Base-by-base conservation (phyloP, 2,113 vertebrate genomes). In the Cnemophilus loriae region DNA sequence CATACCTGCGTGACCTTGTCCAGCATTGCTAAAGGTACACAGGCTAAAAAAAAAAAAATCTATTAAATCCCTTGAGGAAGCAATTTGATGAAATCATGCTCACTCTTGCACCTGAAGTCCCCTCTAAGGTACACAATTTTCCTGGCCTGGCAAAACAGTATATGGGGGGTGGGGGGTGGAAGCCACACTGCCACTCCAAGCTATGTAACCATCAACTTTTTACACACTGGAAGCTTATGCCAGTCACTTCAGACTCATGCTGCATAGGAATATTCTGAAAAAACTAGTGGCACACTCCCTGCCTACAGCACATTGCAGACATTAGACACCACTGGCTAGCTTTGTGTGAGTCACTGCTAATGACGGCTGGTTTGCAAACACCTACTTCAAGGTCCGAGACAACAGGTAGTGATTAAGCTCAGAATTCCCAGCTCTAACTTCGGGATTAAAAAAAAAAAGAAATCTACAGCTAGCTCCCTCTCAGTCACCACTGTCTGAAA, bases 81-180 rank as follows among this genome's bases (percentile, higher is more conserved):
- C 12, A 61, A 26, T 4, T 17, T 1, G 7, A 56, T 41, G 44
- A 79, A 82, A 61, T 49, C 14, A 17, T 2, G 6, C 59, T 86
- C 9, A 3, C 20, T 56, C 14, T 56, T 35, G 23, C 26, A 35
- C 21, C 61, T 11, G 0, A 61, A 70, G 50, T 73, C 39, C 42
- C 11, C 53, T 59, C 59, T n/a, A 50, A 35, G 12, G 35, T 47
- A 15, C 12, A 10, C 0, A 0, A 79, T 49, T 56, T 57, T 79
- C 44, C 37, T 42, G 20, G 42, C 35, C 27, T 49, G 7, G 10
- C 13, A 13, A 59, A 84, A 78, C 8, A 47, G 8, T 26, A 57
- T 19, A 5, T 4, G 2, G 21, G 7, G 1, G 16, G 7, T 5
- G 1, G 3, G 9, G 2, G 0, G 4, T 42, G 3, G 13, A 33